Evolutionary conservation across 2,113 vertebrate genomes (phyloP).

Genomic region (Amphiprion ocellaris): DNA sequence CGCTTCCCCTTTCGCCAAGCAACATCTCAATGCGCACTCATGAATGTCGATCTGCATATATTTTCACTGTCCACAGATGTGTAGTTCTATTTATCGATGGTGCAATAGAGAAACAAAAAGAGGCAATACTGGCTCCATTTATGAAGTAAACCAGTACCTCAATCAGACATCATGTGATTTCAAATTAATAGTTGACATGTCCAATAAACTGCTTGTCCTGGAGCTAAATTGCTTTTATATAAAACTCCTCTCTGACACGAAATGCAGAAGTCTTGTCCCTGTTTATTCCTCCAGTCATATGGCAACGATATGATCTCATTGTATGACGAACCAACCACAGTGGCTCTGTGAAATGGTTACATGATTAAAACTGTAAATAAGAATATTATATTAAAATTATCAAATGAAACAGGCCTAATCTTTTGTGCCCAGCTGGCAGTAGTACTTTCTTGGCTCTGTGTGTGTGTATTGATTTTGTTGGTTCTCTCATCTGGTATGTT

Average conservation of each 20-base stretch:
- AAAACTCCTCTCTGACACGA: neutral
- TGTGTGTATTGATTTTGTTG: constrained; percentile 62
- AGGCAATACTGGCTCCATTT: neutral
- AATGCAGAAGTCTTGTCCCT: constrained; percentile 16
- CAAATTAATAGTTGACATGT: constrained; percentile 25
- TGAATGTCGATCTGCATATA: constrained; percentile 39
- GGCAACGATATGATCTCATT: constrained; percentile 8
- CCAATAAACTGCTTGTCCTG: constrained; percentile 23
- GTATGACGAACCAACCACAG: constrained; percentile 4
- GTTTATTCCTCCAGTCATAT: constrained; percentile 6
- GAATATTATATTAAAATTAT: constrained; percentile 63
- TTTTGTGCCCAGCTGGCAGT: constrained; percentile 45
- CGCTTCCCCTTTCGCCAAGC: constrained; percentile 73
- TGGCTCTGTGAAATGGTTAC: constrained; percentile 19
- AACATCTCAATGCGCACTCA: constrained; percentile 12
- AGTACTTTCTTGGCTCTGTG: constrained; percentile 39
- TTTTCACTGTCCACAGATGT: constrained; percentile 23
- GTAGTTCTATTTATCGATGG: constrained; percentile 12
- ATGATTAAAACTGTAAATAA: constrained; percentile 56
- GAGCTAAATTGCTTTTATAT: constrained; percentile 24
- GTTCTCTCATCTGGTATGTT: constrained; percentile 64
- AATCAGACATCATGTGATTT: constrained; percentile 34
- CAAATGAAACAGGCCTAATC: constrained; percentile 56
- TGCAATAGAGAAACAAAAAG: constrained; percentile 6
- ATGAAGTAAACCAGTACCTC: constrained; percentile 3